These are phyloP conservation scores for Holocentrus rufus DNA, from an alignment of 2,797 vertebrate genomes.

Conservation along the genomic window DNA sequence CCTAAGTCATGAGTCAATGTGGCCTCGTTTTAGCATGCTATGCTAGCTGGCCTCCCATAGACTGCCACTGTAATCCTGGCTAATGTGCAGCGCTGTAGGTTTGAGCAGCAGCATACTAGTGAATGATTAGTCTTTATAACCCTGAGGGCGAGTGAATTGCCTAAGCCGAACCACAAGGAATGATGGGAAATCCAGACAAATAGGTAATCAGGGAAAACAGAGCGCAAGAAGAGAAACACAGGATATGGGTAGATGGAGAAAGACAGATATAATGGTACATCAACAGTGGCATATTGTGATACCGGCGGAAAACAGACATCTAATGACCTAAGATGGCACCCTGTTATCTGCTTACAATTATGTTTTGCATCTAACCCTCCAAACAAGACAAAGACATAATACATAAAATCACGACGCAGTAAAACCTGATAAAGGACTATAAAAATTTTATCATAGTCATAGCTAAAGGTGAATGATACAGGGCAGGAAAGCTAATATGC, in stretches of 20 bases:
- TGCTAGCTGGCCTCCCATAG: not conserved
- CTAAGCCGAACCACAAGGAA: slow-evolving; percentile 20
- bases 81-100: slow-evolving; percentile 23
- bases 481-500: not conserved
- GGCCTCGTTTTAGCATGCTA: slow-evolving; percentile 32
- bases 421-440: not conserved
- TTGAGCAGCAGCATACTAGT: slow-evolving; percentile 34
- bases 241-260: slow-evolving; percentile 18
- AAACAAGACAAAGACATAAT: too few species aligned
- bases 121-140: slow-evolving; percentile 79
- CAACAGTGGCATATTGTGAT: slow-evolving; percentile 27
- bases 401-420: not conserved
- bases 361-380: too few species aligned
- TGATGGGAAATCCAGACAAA: not conserved
- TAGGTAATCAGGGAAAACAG: not conserved
- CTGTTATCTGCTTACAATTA: too few species aligned
- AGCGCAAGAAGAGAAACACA: slow-evolving; percentile 32
- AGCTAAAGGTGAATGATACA: not conserved
- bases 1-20: not conserved
- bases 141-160: slow-evolving; percentile 49
- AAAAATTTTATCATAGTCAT: not conserved
- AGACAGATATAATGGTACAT: not conserved
- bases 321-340: too few species aligned
- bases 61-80: slow-evolving; percentile 14
- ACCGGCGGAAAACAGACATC: not conserved